Base-by-base conservation (phyloP, 2,113 vertebrate genomes). In the Nestor notabilis region DNA sequence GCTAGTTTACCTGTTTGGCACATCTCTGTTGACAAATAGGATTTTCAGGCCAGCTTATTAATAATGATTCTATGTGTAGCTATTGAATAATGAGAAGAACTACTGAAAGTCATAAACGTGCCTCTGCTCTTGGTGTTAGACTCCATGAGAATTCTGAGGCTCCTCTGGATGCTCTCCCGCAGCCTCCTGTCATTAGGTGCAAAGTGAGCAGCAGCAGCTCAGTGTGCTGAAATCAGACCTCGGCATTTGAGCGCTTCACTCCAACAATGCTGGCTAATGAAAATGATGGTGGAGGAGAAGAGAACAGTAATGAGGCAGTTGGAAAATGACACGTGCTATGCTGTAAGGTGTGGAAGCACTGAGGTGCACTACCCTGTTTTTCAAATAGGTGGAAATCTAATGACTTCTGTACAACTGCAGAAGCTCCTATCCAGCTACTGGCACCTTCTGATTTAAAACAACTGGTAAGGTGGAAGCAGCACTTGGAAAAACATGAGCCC, bases 231-330 rank as follows among this genome's bases (percentile, higher is more conserved):
- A 96, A 97, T 91, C 95, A 96, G 53, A 49, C 25, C 83, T 69
- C 20, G 10, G 87, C 39, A 7, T 21, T 21, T 2, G 31, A 77
- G 75, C 86, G 90, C 75, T 92, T 56, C n/a, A 4, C 65, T 90
- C 87, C 85, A 83, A 96, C 93, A 96, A 94, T 94, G 88, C 88
- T 17, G 60, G 37, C 92, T 95, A 83, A 94, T 94, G 95, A 96
- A 91, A 92, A 95, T 94, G 58, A 95, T 4, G 19, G 64, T 5
- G 1, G 50, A 85, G 64, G 65, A 94, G 85, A 94, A 97, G 88
- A 86, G 90, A 72, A 9, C 0, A 0, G 37, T 95, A 86, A 96
- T 85, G 95, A 96, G 90, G 63, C 39, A 12, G 7, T 70, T 72
- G 28, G 39, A 44, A 85, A 46, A 41, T 10, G 87, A 27, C 75